Evolutionary conservation across 2,113 vertebrate species (phyloP).

Genomic region (Myrmophylax atrothorax): DNA sequence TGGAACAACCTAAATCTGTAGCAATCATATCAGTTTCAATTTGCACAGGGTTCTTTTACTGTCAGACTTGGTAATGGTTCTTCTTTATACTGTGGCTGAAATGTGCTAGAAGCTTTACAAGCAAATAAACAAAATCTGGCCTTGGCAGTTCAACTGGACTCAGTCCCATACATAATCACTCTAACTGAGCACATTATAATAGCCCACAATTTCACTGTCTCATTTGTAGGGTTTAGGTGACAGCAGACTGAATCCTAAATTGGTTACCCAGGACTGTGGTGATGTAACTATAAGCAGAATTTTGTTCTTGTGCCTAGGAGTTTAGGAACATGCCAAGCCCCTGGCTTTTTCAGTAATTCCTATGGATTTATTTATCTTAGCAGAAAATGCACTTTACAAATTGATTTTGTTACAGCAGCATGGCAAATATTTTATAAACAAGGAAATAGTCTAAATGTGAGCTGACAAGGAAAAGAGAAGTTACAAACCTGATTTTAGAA

Average conservation of each 20-base stretch:
- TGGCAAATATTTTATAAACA: neutral
- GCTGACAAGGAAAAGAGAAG: neutral
- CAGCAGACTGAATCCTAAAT: neutral
- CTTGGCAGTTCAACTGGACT: neutral
- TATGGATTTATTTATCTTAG: neutral
- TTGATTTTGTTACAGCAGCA: neutral
- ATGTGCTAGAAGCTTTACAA: constrained; percentile 13
- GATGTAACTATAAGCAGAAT: neutral
- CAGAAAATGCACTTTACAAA: neutral
- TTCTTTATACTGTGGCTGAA: neutral
- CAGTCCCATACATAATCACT: neutral
- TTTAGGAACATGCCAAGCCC: neutral
- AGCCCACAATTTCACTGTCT: neutral
- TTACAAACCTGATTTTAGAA: neutral
- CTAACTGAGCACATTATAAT: neutral
- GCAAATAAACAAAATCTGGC: constrained; percentile 15
- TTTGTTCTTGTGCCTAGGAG: neutral
- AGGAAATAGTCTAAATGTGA: neutral
- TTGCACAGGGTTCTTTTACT: neutral
- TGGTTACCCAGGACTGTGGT: neutral
- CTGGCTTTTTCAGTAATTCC: constrained; percentile 9
- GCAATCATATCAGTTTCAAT: neutral
- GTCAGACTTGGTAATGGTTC: neutral
- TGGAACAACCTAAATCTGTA: neutral
- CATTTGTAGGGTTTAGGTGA: neutral